Evolutionary conservation across 2,888 invertebrate species (phyloP).

Genomic region (Ornithoptera alexandrae): DNA sequence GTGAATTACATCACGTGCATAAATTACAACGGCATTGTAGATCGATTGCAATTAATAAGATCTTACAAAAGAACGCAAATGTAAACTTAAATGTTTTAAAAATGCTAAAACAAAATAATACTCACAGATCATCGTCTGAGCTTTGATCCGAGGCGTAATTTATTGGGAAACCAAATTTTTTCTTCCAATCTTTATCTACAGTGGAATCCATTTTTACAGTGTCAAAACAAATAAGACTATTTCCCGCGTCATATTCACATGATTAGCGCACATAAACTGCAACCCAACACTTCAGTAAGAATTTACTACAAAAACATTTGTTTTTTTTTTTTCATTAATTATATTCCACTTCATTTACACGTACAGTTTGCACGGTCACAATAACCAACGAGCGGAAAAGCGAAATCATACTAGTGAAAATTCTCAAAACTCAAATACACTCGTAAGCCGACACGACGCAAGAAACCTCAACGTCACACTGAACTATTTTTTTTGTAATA

Average conservation of each 20-base stretch:
- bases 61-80: background rate
- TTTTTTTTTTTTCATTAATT: no score
- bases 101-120: constrained; percentile 31
- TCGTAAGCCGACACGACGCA: background rate
- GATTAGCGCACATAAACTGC: constrained; percentile 21
- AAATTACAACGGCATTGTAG: background rate
- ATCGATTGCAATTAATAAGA: background rate
- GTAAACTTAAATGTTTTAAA: background rate
- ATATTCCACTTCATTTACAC: background rate
- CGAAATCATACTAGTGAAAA: background rate
- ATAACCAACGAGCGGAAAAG: background rate
- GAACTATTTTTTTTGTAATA: background rate
- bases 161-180: constrained; percentile 70
- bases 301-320: background rate
- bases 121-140: constrained; percentile 75
- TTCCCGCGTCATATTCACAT: constrained; percentile 34
- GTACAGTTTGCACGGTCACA: background rate
- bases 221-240: constrained; percentile 33
- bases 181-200: constrained; percentile 73
- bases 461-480: constrained; percentile 3
- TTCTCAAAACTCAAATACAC: background rate
- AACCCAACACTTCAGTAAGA: background rate
- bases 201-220: constrained; percentile 54
- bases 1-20: background rate
- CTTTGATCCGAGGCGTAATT: constrained; percentile 73